Conservation (phyloP, 1,140 invertebrate genomes). For the Trichonephila clavipes region DNA sequence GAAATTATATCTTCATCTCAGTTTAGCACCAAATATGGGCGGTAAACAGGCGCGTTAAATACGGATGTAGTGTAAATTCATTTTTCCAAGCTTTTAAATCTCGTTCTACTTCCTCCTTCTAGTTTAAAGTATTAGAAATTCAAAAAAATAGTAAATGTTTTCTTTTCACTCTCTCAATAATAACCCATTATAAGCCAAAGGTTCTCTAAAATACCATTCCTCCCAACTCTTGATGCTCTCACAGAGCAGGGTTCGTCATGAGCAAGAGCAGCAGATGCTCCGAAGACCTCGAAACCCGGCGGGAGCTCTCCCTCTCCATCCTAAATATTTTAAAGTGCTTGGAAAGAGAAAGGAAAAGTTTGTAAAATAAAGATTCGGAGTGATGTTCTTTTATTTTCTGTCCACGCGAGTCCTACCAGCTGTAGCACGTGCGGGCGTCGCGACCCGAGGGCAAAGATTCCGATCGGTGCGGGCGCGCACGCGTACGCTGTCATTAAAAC, state of each 20-base stretch:
- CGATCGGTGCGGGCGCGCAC: slow-evolving; percentile 68
- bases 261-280: neutral
- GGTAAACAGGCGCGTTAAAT: no score
- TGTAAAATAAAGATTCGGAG: neutral
- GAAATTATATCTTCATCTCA: no score
- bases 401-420: slow-evolving; percentile 44
- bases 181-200: neutral
- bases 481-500: slow-evolving; percentile 70
- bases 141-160: no score
- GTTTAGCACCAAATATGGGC: no score
- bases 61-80: no score
- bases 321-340: neutral
- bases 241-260: neutral
- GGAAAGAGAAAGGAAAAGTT: slow-evolving; percentile 2
- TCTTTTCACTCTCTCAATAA: no score
- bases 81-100: no score
- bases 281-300: neutral
- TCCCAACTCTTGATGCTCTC: no score
- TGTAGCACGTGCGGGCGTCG: slow-evolving; percentile 58
- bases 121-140: no score
- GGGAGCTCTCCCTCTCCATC: neutral
- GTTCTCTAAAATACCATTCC: neutral
- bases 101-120: no score
- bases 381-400: neutral
- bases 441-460: slow-evolving; percentile 41